Evolutionary conservation across 92 coral and sea anemone genomes (phyloP).

Genomic region (Chrysogorgia sp.): DNA sequence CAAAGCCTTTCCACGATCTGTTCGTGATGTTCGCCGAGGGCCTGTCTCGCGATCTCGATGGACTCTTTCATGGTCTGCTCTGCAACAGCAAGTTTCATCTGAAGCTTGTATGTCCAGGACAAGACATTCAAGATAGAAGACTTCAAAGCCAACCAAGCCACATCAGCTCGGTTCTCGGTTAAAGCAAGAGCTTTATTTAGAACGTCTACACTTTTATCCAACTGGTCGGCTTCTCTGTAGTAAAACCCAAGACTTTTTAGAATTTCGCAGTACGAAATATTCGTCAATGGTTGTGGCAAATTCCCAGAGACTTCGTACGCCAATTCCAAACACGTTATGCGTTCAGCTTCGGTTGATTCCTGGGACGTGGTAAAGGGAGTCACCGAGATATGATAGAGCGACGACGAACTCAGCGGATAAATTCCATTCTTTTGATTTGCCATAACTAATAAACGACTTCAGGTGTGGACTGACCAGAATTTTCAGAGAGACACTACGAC

Average conservation of each 20-base stretch:
- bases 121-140: constrained; percentile 72
- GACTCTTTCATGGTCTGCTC: constrained; percentile 72
- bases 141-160: constrained; percentile 62
- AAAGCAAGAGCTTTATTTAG: constrained; percentile 73
- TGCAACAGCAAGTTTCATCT: constrained; percentile 73
- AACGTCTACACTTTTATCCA: constrained; percentile 67
- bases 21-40: constrained; percentile 59
- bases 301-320: constrained; percentile 64
- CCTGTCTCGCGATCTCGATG: constrained; percentile 68
- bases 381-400: constrained; percentile 68
- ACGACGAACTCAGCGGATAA: constrained; percentile 53
- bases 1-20: constrained; percentile 82
- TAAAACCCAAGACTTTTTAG: constrained; percentile 81
- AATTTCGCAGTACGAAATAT: constrained; percentile 61
- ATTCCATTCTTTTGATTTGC: constrained; percentile 36
- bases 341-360: constrained; percentile 77
- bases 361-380: constrained; percentile 78
- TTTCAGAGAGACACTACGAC: constrained; percentile 58
- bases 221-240: constrained; percentile 76
- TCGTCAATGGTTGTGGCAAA: constrained; percentile 42
- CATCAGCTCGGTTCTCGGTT: constrained; percentile 57
- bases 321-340: constrained; percentile 70
- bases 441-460: constrained; percentile 59
- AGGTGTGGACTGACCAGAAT: constrained; percentile 83
- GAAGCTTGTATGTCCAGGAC: constrained; percentile 79